These are phyloP conservation scores for Petrocephalus microphthalmus DNA, from an alignment of 2,113 vertebrate genomes.

Conservation along the genomic window DNA sequence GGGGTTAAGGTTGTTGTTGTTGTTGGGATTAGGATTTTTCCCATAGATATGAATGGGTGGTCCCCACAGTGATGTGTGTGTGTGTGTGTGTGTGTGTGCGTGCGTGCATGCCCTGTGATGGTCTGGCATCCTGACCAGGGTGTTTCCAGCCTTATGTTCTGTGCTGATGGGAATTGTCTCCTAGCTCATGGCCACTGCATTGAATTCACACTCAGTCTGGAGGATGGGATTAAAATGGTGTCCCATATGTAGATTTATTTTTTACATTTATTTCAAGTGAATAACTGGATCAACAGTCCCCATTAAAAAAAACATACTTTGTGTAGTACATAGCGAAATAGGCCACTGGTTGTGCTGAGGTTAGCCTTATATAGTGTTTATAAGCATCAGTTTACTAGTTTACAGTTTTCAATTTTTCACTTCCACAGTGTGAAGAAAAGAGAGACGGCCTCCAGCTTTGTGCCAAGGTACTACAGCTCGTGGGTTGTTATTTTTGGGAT, in stretches of 20 bases:
- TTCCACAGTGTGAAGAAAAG: constrained; percentile 16
- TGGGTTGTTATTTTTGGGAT: not conserved
- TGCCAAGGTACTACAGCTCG: constrained; percentile 12
- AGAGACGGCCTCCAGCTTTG: constrained; percentile 1
- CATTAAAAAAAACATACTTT: not conserved
- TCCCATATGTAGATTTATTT: not conserved
- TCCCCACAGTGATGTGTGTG: not conserved
- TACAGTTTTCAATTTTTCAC: constrained; percentile 1
- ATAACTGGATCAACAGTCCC: not conserved
- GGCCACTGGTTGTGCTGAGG: not conserved
- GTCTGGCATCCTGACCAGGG: not conserved
- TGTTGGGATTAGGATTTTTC: no score
- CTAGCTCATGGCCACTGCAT: not conserved
- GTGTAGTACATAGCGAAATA: not conserved
- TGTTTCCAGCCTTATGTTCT: not conserved
- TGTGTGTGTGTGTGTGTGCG: no score
- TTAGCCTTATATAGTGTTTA: not conserved
- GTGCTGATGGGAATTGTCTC: not conserved
- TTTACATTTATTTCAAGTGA: not conserved
- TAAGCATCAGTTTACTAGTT: not conserved
- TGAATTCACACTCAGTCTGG: not conserved
- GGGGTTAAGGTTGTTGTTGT: no score
- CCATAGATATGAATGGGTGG: not conserved
- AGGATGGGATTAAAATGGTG: not conserved
- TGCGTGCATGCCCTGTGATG: not conserved